These are phyloP conservation scores for Naja naja DNA, from an alignment of 2,113 vertebrate genomes.

Conservation along the genomic window DNA sequence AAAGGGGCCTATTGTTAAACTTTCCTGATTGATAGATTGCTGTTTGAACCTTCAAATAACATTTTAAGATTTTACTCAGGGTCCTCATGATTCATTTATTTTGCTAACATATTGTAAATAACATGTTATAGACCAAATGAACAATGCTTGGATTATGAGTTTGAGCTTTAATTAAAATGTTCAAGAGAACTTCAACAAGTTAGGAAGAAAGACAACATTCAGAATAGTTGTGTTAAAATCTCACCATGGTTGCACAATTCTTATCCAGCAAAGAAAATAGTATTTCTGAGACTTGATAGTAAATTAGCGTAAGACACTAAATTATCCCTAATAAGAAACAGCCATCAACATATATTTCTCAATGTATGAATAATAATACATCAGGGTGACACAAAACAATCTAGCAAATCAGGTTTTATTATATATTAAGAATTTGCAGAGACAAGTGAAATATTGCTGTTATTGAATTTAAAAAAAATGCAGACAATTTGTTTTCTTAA, in stretches of 20 bases:
- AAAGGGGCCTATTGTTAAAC: conserved; percentile 64
- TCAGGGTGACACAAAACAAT: conserved; percentile 15
- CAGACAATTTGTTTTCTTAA: conserved; percentile 1
- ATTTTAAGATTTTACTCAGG: conserved; percentile 25
- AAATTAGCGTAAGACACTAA: conserved; percentile 45
- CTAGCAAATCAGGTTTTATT: conserved; percentile 17
- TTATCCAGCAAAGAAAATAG: conserved; percentile 39
- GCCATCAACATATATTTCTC: conserved; percentile 32
- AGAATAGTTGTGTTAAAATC: conserved; percentile 10
- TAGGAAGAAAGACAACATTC: conserved; percentile 19
- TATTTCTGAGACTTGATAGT: conserved; percentile 40
- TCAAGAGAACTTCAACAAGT: not conserved
- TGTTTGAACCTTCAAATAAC: conserved; percentile 12
- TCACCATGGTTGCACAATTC: conserved; percentile 30
- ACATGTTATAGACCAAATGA: conserved; percentile 1
- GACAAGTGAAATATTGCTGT: not conserved
- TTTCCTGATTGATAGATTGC: conserved; percentile 36
- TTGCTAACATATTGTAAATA: not conserved
- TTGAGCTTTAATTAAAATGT: conserved; percentile 42
- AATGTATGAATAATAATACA: conserved; percentile 18
- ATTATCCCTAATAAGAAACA: conserved; percentile 17
- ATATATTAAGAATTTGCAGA: not conserved
- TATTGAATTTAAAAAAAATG: not conserved
- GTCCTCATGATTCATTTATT: conserved; percentile 28
- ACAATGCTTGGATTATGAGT: conserved; percentile 21